Base-by-base conservation (phyloP, 30 jellyfish, hydroid and myxozoan species). In the Pelagia noctiluca region DNA sequence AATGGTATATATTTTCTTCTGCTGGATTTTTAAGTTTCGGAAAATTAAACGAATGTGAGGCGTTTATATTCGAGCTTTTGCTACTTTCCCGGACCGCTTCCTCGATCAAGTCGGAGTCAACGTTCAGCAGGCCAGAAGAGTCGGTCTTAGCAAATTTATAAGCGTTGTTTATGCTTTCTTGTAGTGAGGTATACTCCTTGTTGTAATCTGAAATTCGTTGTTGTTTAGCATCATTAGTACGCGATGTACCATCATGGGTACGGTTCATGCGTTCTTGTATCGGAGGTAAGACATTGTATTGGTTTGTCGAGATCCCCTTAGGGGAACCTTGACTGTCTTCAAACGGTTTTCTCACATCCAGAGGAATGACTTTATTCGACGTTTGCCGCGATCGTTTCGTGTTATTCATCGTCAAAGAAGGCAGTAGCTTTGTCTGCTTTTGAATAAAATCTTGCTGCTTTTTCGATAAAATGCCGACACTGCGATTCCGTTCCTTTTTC, bases 371-470 rank as follows among this genome's bases (percentile, higher is more conserved):
- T 36, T 86, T 88, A 54, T 75, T 86, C 21, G 81, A 35, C 38
- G 72, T 68, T 63, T 29, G 57, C 28, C 84, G 54, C 49, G 84
- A 68, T 22, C 35, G 47, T 31, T 67, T 52, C 34, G 32, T 82
- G 35, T 48, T 50, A 26, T 69, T 82, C 34, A 70, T 35, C 7
- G 68, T 19, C 26, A 52, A 19, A 35, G 97, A 74, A 5, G 97
- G 97, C 25, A 88, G 75, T 75, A 88, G 66, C 53, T 72, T 57
- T 1, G 91, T 53, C 50, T 88, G 97, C 69, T 79, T 79, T 66
- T 74, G 71, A 22, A 61, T 16, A 46, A 88, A 88, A 0, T 63
- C 83, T 36, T 88, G 84, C 57, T 88, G 97, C 47, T 88, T 82
- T 71, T 79, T 88, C 16, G 97, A 65, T n/a, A 88, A 48, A 1